A percentile compares a stretch with the other conserved stretches of the same genome.
These are phyloP conservation scores for Amblyteles armatorius DNA, from an alignment of 2,888 invertebrate genomes.

Conservation along the genomic window DNA sequence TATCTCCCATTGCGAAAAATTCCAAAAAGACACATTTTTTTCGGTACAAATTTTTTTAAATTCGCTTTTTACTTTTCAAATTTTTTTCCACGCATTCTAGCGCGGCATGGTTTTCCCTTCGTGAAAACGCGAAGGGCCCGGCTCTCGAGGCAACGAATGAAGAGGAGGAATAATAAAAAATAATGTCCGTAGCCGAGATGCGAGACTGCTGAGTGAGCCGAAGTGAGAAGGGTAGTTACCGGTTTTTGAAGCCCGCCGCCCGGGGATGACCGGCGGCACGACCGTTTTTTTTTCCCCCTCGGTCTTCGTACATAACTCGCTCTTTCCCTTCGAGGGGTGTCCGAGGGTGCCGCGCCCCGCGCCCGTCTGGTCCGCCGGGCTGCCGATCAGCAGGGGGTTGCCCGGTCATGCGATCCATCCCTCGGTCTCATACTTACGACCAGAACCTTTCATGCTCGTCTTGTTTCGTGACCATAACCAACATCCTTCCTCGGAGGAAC, in stretches of 20 bases:
- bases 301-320: constrained; percentile 20
- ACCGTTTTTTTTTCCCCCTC: neutral
- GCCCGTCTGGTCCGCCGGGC: constrained; percentile 71
- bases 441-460: constrained; percentile 51
- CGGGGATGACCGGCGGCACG: constrained; percentile 53
- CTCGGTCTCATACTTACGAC: constrained; percentile 61
- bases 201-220: constrained; percentile 28
- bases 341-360: constrained; percentile 71
- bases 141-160: neutral
- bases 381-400: constrained; percentile 74
- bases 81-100: too few relatives aligned
- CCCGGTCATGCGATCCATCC: constrained; percentile 75
- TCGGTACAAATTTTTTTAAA: too few relatives aligned
- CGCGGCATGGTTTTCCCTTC: neutral
- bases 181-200: constrained; percentile 10
- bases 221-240: constrained; percentile 60
- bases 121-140: neutral
- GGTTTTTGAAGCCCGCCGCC: constrained; percentile 62
- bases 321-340: constrained; percentile 67
- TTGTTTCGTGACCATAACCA: constrained; percentile 55
- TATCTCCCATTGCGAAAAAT: constrained; percentile 73
- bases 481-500: constrained; percentile 55
- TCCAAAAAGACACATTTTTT: too few relatives aligned
- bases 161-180: constrained; percentile 31
- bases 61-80: neutral